Evolutionary conservation across 1,140 invertebrate species (phyloP), one percentile per base, ranked within the genome.

Genomic region (Hermetia illucens): DNA sequence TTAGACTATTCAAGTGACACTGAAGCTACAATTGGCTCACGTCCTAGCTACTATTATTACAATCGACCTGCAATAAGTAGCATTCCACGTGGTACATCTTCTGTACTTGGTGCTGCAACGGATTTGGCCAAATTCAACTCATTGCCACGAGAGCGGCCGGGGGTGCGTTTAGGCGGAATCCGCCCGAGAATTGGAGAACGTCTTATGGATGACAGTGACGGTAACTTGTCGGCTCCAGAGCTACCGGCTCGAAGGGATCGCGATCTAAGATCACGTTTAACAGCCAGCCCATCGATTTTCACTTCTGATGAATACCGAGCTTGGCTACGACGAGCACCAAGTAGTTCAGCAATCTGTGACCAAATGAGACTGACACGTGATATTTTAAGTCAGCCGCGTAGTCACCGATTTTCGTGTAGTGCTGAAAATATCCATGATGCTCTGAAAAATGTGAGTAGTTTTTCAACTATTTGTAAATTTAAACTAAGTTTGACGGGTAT

Each of bases 1-100:
- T 64, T 90, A 44, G 87, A 90, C 61, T 91, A 90, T 57, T 86
- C 85, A 21, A 94, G 90, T 12, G 92, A 96, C 53, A 94, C 91
- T 0, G 92, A 97, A 67, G 83, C 86, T 2, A 81, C 79, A 0
- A 79, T 79, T 42, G 82, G 80, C 13, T 73, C 78, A 13, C 69
- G 81, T 41, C 75, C 77, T 25, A 77, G 77, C 24, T 83, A 83
- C 53, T 85, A 85, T 50, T 85, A 80, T 52, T 79, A 80, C 49
- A 72, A 63, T 35, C 38, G 58, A 12, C 58, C 55, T 37, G 67
- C 66, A 38, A 56, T 70, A 22, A 66, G 63, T 45, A 62, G 61
- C 38, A 58, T 64, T 49, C 55, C 59, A 17, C 50, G 62, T 21
- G 48, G 48, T 6, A 44, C 53, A 0, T 25, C 41, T 12, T 71